A percentile compares a stretch with the other conserved stretches of the same genome.
phyloP scores from a whole-genome alignment of 2,797 vertebrate genomes.

The Monodelphis domestica region DNA sequence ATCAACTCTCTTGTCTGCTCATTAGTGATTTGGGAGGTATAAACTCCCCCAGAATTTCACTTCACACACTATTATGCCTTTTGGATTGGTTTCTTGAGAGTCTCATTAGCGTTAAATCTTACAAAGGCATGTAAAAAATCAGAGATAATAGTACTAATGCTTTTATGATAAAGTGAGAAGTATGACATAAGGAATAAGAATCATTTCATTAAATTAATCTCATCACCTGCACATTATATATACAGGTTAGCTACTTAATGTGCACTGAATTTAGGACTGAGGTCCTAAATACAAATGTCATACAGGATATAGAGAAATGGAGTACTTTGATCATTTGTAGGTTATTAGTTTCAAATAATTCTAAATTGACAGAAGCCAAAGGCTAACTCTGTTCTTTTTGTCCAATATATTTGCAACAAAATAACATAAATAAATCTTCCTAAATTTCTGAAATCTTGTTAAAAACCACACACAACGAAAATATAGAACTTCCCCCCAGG shows the following conservation, averaged over 20 bases:
- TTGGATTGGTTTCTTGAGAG: constrained; percentile 3
- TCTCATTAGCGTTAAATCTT: neutral
- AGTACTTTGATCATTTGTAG: constrained; percentile 52
- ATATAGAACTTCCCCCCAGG: constrained; percentile 60
- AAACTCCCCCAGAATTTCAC: too few species aligned
- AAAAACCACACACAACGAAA: constrained; percentile 58
- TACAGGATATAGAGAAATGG: constrained; percentile 10
- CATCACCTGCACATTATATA: constrained; percentile 3
- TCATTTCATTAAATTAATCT: neutral
- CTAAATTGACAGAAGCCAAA: constrained; percentile 68
- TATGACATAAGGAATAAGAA: neutral
- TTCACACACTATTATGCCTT: too few species aligned
- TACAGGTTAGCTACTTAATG: neutral
- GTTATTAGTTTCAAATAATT: constrained; percentile 53
- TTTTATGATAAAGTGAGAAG: neutral
- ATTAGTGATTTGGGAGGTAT: too few species aligned
- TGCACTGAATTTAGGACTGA: too few species aligned
- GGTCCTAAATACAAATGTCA: neutral
- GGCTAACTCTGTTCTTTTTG: constrained; percentile 70
- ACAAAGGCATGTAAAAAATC: constrained; percentile 14
- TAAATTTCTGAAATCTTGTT: constrained; percentile 63
- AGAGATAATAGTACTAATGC: neutral
- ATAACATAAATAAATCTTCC: constrained; percentile 61
- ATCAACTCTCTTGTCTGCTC: too few species aligned
- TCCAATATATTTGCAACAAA: constrained; percentile 58